Evolutionary conservation across 2,113 vertebrate species (phyloP).

Genomic region (Desmodus rotundus): DNA sequence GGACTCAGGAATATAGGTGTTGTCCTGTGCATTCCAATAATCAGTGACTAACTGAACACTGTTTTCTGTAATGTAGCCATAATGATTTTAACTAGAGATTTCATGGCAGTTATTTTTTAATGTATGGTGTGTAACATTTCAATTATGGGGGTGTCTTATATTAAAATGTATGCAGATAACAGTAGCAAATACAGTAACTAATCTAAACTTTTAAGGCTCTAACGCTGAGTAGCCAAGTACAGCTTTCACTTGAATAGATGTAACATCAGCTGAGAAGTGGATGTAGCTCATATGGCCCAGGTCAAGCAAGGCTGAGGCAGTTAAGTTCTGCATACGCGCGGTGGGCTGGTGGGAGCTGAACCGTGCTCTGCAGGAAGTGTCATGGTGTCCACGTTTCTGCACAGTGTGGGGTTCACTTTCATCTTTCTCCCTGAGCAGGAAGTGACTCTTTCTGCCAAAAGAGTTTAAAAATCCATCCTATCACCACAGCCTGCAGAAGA

Average conservation of each 20-base stretch:
- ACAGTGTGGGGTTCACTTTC: conserved; percentile 45
- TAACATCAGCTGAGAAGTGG: neutral
- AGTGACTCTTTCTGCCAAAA: conserved; percentile 57
- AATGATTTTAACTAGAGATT: neutral
- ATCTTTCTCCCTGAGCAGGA: conserved; percentile 57
- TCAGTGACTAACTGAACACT: neutral
- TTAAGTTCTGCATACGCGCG: neutral
- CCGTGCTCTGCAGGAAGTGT: neutral
- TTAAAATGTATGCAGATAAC: neutral
- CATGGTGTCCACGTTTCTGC: neutral
- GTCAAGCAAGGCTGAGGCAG: neutral
- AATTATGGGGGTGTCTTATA: neutral
- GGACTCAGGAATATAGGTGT: neutral
- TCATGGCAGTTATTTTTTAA: neutral
- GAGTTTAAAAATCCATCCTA: conserved; percentile 53
- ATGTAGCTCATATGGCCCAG: neutral
- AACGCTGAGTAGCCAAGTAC: neutral
- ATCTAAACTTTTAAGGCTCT: neutral
- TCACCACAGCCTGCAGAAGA: conserved; percentile 49
- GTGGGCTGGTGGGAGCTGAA: neutral
- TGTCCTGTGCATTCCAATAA: neutral
- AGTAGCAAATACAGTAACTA: neutral
- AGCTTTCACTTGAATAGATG: neutral
- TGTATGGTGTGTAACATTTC: neutral
- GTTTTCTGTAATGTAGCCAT: neutral